A percentile compares a stretch with the other conserved stretches of the same genome.
Conservation (phyloP, 2,797 vertebrate genomes). For the Heteromormyrus szaboi region DNA sequence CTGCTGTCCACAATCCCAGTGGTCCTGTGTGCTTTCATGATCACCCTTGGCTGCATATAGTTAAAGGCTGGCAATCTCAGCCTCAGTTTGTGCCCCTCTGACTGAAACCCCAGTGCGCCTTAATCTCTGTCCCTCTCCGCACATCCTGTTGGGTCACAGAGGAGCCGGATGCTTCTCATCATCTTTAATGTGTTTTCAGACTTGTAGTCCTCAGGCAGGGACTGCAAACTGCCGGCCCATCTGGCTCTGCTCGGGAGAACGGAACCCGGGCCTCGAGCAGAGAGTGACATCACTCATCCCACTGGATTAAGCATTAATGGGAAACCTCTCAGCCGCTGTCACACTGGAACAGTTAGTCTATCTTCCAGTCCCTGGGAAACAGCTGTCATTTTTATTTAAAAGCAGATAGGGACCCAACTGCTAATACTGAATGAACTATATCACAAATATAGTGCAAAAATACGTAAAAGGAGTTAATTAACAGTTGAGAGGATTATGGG, state of each 20-base stretch:
- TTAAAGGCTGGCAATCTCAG: background rate
- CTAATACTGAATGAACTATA: background rate
- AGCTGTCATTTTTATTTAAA: conserved; percentile 34
- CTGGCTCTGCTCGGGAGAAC: conserved; percentile 22
- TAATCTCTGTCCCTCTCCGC: background rate
- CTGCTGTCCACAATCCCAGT: background rate
- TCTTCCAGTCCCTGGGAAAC: conserved; percentile 25
- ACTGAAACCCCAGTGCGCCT: background rate
- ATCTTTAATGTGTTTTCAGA: background rate
- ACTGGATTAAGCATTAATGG: conserved; percentile 30
- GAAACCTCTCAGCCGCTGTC: conserved; percentile 13
- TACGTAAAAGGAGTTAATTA: background rate
- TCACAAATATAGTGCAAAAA: background rate
- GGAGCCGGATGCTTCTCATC: background rate
- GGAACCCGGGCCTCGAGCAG: conserved; percentile 25
- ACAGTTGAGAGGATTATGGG: background rate
- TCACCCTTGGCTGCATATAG: background rate
- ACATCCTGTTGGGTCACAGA: background rate
- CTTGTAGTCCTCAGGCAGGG: conserved; percentile 1
- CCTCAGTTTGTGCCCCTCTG: background rate
- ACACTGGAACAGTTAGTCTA: conserved; percentile 28
- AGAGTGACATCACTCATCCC: conserved; percentile 40
- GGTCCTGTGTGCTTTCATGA: background rate
- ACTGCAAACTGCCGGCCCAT: conserved; percentile 5
- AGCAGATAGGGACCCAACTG: background rate